Evolutionary conservation across 2,797 vertebrate genomes (phyloP).

Genomic region (Sternotherus odoratus): DNA sequence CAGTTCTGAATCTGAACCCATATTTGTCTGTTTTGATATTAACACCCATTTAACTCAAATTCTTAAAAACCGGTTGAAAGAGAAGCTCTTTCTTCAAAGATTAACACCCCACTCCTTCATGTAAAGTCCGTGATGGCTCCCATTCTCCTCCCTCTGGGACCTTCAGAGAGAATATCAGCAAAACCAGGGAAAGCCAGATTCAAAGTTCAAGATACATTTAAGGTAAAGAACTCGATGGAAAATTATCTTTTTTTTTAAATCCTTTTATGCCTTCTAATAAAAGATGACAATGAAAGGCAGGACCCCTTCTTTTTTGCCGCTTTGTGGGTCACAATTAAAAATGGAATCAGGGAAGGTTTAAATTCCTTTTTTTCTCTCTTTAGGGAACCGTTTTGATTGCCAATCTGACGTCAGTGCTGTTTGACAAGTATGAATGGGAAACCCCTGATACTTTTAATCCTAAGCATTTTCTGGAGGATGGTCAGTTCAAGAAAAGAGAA

Average conservation of each 20-base stretch:
- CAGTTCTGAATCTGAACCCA: background rate
- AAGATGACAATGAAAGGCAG: background rate
- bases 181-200: no score
- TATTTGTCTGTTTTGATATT: no score
- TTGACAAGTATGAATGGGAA: conserved; percentile 88
- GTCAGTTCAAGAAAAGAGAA: conserved; percentile 84
- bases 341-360: accelerated
- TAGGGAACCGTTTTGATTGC: conserved; percentile 82
- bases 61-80: no score
- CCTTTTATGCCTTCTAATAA: background rate
- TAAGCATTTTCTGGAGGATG: conserved; percentile 87
- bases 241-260: no score
- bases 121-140: no score
- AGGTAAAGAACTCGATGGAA: no score
- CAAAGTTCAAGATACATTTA: no score
- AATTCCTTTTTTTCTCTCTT: background rate
- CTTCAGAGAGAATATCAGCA: no score
- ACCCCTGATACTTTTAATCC: conserved; percentile 89
- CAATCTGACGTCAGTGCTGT: conserved; percentile 87
- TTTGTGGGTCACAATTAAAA: background rate
- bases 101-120: no score
- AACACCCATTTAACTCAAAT: no score
- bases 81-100: no score
- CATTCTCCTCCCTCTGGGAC: no score
- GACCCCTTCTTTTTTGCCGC: background rate